phyloP scores from a whole-genome alignment of 2,113 vertebrate genomes.

The Saimiri boliviensis region DNA sequence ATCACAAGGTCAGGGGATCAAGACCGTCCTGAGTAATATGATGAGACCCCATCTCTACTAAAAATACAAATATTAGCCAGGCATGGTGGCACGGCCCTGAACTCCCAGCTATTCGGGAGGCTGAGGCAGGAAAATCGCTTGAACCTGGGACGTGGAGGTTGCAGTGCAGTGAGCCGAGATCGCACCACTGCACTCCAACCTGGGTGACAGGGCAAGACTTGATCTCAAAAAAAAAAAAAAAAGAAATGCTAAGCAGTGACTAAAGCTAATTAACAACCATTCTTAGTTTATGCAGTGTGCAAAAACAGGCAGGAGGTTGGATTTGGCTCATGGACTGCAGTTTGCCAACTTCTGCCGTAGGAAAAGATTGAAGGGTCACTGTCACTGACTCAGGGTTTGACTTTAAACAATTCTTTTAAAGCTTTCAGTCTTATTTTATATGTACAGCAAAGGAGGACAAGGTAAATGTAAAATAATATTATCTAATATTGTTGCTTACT shows the following conservation, averaged over 20 bases:
- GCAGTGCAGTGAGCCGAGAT: no score
- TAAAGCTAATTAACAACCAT: background rate
- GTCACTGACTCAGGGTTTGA: conserved; percentile 5
- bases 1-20: no score
- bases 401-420: conserved; percentile 18
- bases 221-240: no score
- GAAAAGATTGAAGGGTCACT: background rate
- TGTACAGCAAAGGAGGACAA: background rate
- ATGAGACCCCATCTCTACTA: no score
- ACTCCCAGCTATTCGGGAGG: no score
- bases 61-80: no score
- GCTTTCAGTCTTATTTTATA: background rate
- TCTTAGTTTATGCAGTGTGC: background rate
- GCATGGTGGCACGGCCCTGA: no score
- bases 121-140: no score
- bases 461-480: background rate
- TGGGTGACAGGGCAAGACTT: no score
- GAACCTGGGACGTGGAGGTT: no score
- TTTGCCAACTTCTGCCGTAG: background rate
- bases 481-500: background rate
- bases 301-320: background rate
- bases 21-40: no score
- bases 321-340: background rate
- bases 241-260: background rate
- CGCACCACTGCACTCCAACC: no score